phyloP scores from a whole-genome alignment of 2,797 vertebrate genomes.

The Psittacula echo region DNA sequence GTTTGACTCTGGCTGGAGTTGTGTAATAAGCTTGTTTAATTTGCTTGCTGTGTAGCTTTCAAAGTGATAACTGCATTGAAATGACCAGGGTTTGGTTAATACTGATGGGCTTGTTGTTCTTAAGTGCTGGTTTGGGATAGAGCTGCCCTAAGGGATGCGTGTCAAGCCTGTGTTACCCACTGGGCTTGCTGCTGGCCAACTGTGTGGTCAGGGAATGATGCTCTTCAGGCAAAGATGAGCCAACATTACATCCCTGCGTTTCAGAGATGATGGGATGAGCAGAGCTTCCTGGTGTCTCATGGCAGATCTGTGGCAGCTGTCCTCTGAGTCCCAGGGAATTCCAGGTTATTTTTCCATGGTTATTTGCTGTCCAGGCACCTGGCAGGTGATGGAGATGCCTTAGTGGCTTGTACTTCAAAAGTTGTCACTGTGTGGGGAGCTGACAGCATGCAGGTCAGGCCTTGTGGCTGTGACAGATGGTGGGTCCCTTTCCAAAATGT shows the following conservation, averaged over 20 bases:
- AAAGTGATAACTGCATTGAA: background rate
- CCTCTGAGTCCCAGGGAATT: background rate
- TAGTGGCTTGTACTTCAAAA: background rate
- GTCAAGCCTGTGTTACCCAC: background rate
- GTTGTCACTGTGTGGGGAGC: background rate
- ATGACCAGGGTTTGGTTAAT: background rate
- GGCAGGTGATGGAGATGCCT: background rate
- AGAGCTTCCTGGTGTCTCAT: background rate
- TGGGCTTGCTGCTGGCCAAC: background rate
- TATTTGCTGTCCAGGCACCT: background rate
- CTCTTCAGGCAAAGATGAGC: background rate
- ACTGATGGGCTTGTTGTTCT: background rate
- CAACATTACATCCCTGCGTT: background rate
- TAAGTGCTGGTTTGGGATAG: background rate
- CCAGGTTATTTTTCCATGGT: background rate
- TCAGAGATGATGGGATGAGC: background rate
- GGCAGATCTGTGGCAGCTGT: background rate
- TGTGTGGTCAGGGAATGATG: background rate
- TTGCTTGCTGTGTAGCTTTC: background rate
- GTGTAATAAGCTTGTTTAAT: constrained; percentile 35
- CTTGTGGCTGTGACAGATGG: rapidly evolving
- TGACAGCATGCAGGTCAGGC: background rate
- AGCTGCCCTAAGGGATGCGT: background rate
- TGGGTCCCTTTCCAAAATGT: background rate
- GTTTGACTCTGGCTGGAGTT: background rate